Evolutionary conservation across 1,140 invertebrate species (phyloP), one percentile per base, ranked within the genome.

Genomic region (Adelges cooleyi): DNA sequence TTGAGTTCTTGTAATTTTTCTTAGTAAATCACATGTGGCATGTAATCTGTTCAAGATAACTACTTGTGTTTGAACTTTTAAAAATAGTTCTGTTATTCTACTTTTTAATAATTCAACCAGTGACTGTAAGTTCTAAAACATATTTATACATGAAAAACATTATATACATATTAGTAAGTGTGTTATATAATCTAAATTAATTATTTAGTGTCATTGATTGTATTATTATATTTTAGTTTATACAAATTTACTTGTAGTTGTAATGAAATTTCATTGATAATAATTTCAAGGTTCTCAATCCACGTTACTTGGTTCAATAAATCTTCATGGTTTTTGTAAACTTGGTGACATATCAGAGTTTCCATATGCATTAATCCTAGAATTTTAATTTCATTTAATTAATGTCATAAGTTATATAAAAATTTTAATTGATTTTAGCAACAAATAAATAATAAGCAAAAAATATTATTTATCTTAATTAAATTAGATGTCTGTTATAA

Each of bases 61-160:
- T 15, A 62, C 56, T 62, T 62, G 56, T 18, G 42, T 48, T 62
- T 62, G 56, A 62, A 62, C 56, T 62, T 62, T 46, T 5, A 20
- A 23, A 10, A 29, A 62, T 48, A 62, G 33, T 46, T 62, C 42
- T 6, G 33, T 3, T 15, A 46, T 29, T 62, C 22, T 62, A 62
- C 25, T 29, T 1, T 62, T 62, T 5, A 62, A 33, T 3, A 62
- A 11, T 62, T 62, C 56, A 44, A 62, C 44, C 29, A 42, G 46
- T n/a, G 56, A 62, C 33, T 62, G 56, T 22, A 62, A 33, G 8
- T 62, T 62, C 56, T 62, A 48, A 48, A 62, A 56, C 13, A 48
- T 44, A 46, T 11, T 44, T 10, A 23, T 9, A 17, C 29, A 33
- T 6, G 11, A 33, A 33, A 33, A 33, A 33, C 29, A 5, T 33